Conservation (phyloP, 2,888 invertebrate species). For the Eupithecia abbreviata region DNA sequence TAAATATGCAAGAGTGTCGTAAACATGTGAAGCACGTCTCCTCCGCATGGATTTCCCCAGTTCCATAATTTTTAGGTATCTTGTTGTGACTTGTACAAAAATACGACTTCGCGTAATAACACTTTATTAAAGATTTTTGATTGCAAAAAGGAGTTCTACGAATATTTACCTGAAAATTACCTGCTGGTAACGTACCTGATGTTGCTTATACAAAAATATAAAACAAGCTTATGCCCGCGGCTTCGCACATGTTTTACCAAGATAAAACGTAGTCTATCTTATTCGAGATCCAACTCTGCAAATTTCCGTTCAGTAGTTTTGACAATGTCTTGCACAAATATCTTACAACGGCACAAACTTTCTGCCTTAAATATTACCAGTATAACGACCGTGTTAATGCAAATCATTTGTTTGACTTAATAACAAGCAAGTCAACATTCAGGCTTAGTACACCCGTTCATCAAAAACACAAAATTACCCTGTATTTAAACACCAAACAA, state of each 20-base stretch:
- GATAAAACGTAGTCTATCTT: neutral
- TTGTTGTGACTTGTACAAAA: neutral
- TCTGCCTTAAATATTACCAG: neutral
- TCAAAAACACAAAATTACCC: constrained; percentile 15
- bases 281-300: neutral
- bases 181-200: neutral
- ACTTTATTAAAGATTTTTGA: neutral
- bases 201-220: neutral
- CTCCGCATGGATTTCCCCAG: constrained; percentile 53
- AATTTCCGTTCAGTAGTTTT: neutral
- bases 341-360: neutral
- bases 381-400: neutral
- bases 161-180: neutral
- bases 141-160: neutral
- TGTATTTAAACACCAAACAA: constrained; percentile 22
- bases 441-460: neutral
- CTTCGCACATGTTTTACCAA: too few species aligned
- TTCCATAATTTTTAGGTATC: constrained; percentile 25
- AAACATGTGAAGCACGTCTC: constrained; percentile 51
- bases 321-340: neutral
- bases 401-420: neutral
- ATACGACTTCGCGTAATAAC: constrained; percentile 6
- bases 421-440: neutral
- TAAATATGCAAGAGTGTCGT: constrained; percentile 52
- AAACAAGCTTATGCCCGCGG: too few species aligned